Evolutionary conservation across 2,888 invertebrate genomes (phyloP).

Genomic region (Cryptocheilus praepositus): DNA sequence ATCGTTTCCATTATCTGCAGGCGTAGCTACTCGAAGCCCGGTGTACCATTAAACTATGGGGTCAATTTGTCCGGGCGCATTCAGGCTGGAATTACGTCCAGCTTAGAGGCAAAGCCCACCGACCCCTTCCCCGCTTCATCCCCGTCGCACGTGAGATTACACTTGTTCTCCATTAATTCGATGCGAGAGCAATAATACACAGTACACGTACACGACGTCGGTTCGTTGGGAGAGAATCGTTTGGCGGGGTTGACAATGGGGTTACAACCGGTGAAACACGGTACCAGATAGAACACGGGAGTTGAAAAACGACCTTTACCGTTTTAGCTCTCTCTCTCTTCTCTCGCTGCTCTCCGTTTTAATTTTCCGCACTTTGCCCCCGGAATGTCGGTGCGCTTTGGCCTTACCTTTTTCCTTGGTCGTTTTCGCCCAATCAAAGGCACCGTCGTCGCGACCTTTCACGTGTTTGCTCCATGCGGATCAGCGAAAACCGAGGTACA

Average conservation of each 20-base stretch:
- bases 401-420: background rate
- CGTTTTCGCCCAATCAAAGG: slow-evolving; percentile 26
- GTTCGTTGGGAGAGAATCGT: no score
- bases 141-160: slow-evolving; percentile 33
- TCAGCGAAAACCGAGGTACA: no score
- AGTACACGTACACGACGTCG: slow-evolving; percentile 7
- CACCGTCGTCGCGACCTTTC: background rate
- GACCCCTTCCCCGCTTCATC: slow-evolving; percentile 1
- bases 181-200: slow-evolving; percentile 39
- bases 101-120: slow-evolving; percentile 22
- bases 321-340: slow-evolving; percentile 5
- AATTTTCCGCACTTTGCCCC: slow-evolving; percentile 38
- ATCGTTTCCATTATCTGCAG: slow-evolving; percentile 45
- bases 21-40: slow-evolving; percentile 49
- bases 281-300: background rate
- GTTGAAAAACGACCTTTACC: slow-evolving; percentile 25
- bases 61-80: slow-evolving; percentile 53
- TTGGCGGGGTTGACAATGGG: background rate
- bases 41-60: slow-evolving; percentile 53
- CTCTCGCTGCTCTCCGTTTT: slow-evolving; percentile 33
- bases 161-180: slow-evolving; percentile 49
- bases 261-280: background rate
- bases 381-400: slow-evolving; percentile 26
- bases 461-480: no score
- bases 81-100: slow-evolving; percentile 48